Percentiles rank a stretch among this genome's conserved stretches.
Evolutionary conservation across 2,888 invertebrate species (phyloP).

Genomic region (Chironomus tentans): DNA sequence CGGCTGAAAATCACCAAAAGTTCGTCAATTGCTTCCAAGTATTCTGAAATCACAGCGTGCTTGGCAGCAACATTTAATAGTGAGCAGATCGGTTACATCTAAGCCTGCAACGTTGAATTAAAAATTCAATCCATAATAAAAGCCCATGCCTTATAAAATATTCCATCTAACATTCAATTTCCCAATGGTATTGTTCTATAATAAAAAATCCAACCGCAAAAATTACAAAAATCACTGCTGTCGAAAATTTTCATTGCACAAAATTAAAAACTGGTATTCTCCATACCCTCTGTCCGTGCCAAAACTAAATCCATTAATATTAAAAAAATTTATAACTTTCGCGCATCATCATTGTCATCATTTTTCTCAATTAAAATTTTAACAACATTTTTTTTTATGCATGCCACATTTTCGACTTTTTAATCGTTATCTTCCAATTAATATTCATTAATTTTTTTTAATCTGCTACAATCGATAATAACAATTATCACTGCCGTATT

Average conservation of each 20-base stretch:
- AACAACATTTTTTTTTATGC: not conserved
- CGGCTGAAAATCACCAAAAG: no score
- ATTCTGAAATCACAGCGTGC: no score
- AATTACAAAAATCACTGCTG: no score
- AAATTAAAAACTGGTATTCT: not conserved
- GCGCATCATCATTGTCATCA: not conserved
- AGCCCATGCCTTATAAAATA: no score
- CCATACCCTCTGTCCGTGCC: not conserved
- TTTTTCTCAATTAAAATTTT: not conserved
- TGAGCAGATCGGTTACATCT: no score
- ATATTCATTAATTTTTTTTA: not conserved
- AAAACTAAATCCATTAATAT: slow-evolving; percentile 12
- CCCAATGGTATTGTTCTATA: no score
- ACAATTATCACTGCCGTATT: slow-evolving; percentile 5
- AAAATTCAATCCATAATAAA: no score
- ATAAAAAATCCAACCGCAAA: no score
- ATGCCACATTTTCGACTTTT: not conserved
- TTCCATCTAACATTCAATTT: no score
- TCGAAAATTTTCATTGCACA: not conserved
- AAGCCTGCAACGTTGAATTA: no score
- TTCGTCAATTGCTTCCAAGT: no score
- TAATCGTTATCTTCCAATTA: not conserved
- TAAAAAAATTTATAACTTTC: not conserved
- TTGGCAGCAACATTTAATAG: no score
- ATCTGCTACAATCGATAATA: not conserved